Percentiles rank a stretch among this genome's conserved stretches.
phyloP scores from a whole-genome alignment of 2,113 vertebrate genomes.

The Heptranchias perlo region DNA sequence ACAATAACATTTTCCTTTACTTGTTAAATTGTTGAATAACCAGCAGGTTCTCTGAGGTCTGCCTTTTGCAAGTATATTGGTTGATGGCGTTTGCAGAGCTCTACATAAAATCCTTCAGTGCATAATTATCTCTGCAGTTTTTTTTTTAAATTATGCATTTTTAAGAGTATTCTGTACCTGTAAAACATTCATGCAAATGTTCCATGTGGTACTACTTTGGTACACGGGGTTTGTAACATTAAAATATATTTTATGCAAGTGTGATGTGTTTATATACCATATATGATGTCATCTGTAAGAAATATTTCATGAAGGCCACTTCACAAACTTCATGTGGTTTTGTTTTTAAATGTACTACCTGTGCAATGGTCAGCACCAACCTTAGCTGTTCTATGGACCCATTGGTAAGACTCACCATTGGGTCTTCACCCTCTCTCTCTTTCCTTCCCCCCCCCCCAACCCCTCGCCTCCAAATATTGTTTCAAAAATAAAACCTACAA shows the following conservation, averaged over 20 bases:
- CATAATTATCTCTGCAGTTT: not conserved
- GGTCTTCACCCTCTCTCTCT: not conserved
- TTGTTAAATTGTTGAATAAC: not conserved
- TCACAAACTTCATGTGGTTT: not conserved
- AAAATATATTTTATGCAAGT: slow-evolving; percentile 35
- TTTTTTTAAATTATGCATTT: slow-evolving; percentile 5
- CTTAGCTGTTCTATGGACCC: not conserved
- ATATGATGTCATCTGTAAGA: slow-evolving; percentile 14
- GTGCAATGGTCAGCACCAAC: not conserved
- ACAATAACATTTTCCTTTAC: slow-evolving; percentile 21
- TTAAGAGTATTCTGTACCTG: slow-evolving; percentile 31
- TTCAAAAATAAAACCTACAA: not conserved
- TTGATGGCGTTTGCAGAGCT: slow-evolving; percentile 12
- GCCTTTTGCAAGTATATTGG: not conserved
- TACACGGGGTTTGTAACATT: slow-evolving; percentile 33
- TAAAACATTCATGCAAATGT: slow-evolving; percentile 15
- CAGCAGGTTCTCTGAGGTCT: not conserved
- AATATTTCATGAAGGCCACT: slow-evolving; percentile 28
- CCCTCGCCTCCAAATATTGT: not conserved
- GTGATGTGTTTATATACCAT: slow-evolving; percentile 6
- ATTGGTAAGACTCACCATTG: not conserved
- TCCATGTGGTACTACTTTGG: slow-evolving; percentile 36
- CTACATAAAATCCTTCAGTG: not conserved
- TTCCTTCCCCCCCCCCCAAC: not conserved
- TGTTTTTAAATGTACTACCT: not conserved